A percentile compares a stretch with the other conserved stretches of the same genome.
phyloP scores from a whole-genome alignment of 2,888 invertebrate species.

The Kuschelorhynchus macadamiae region DNA sequence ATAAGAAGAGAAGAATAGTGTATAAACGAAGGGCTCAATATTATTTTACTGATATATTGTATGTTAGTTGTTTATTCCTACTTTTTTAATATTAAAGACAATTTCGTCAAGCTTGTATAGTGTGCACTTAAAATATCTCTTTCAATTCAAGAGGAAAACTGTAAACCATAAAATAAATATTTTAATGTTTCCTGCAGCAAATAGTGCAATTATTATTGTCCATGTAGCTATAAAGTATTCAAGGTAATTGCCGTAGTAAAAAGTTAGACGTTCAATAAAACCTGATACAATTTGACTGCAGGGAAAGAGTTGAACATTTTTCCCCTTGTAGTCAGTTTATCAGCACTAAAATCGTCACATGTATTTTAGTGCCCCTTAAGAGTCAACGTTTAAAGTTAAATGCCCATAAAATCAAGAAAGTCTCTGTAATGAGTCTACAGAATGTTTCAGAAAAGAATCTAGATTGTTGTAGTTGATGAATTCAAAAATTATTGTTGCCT shows the following conservation, averaged over 20 bases:
- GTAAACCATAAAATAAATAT: too few species aligned
- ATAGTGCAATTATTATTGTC: background rate
- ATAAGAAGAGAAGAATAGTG: too few species aligned
- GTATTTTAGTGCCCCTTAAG: conserved; percentile 30
- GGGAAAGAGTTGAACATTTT: conserved; percentile 14
- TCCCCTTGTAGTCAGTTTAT: conserved; percentile 17
- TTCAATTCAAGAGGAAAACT: too few species aligned
- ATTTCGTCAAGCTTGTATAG: too few species aligned
- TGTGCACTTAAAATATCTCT: too few species aligned
- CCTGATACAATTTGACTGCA: conserved; percentile 4
- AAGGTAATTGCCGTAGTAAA: background rate
- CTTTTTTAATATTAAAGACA: too few species aligned
- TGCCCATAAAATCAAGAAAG: conserved; percentile 27
- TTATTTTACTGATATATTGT: too few species aligned
- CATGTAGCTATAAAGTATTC: background rate
- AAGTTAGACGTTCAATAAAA: conserved; percentile 10
- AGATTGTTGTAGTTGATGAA: too few species aligned
- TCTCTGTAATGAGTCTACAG: conserved; percentile 11
- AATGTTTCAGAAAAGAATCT: conserved; percentile 8
- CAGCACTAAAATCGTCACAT: conserved; percentile 32
- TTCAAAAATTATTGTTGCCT: too few species aligned
- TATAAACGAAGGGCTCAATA: too few species aligned
- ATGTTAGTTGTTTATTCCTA: too few species aligned
- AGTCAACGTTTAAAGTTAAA: conserved; percentile 25
- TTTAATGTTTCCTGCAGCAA: too few species aligned